Evolutionary conservation across 2,113 vertebrate genomes (phyloP), one percentile per base, ranked within the genome.

Genomic region (Microcebus jonahi): DNA sequence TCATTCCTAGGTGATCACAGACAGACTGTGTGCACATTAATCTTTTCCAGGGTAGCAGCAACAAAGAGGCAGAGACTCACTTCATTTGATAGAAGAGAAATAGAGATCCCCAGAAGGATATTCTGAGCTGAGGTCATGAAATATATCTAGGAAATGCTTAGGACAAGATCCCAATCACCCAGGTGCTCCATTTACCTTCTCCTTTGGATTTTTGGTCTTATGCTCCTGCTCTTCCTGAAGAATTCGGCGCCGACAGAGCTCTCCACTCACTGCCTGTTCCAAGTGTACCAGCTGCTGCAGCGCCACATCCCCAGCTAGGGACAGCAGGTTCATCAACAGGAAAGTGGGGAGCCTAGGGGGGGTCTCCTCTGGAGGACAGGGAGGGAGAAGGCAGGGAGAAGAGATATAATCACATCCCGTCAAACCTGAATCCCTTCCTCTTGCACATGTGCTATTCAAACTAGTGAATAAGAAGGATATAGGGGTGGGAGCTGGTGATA

Each of bases 211-310:
- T 68, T 96, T 98, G 0, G 0, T 63, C 79, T 96, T 98, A 55
- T 97, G 97, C 8, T 98, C 98, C 90, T 96, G 97, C 11, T 99
- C 98, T 14, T 99, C 99, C 0, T 90, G 99, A 73, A 99, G 99
- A 42, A 99, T 89, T 59, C 99, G 99, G 88, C 99, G 99, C 80
- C 99, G 98, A 95, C 99, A 98, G 50, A 99, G 99, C 98, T 99
- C 99, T 18, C 98, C 21, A 0, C 99, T 99, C 97, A 99, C 99
- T 0, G 99, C 99, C 95, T 99, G 98, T 97, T 99, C 99, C 95
- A 99, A 98, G 97, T 99, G 98, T 0, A 98, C 98, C 73, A 99
- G 98, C 98, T 99, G 99, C 98, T 99, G 99, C 97, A 99, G 98
- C 20, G 99, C 99, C 98, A 99, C 99, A 17, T 99, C 98, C 73